phyloP scores from a whole-genome alignment of 1,140 invertebrate species.

The Bombus terrestris region DNA sequence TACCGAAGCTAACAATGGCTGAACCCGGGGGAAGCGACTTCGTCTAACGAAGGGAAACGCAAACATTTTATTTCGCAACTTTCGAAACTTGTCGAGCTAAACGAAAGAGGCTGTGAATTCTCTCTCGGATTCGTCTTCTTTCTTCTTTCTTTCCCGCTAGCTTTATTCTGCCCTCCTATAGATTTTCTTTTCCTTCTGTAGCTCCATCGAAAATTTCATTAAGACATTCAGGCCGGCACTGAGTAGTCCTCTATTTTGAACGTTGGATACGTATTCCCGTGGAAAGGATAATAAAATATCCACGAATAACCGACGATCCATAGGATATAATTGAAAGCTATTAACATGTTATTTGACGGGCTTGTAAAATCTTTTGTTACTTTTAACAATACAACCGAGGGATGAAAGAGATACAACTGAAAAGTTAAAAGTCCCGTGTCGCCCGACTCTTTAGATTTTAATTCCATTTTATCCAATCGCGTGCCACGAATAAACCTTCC shows the following conservation, averaged over 20 bases:
- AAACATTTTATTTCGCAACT: conserved; percentile 37
- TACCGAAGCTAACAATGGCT: not conserved
- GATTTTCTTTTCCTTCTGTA: not conserved
- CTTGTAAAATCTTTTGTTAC: not conserved
- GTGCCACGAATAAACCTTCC: conserved; percentile 2
- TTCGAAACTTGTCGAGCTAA: not conserved
- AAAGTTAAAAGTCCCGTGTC: conserved; percentile 33
- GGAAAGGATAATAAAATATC: not conserved
- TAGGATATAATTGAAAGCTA: conserved; percentile 18
- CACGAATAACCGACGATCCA: not conserved
- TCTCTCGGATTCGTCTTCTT: not conserved
- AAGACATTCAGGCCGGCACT: not conserved
- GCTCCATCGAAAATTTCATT: conserved; percentile 11
- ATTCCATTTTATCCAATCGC: conserved; percentile 33
- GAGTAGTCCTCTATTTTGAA: not conserved
- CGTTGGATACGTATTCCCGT: not conserved
- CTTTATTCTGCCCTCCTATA: too few relatives aligned
- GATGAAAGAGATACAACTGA: not conserved
- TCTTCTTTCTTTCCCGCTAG: not conserved
- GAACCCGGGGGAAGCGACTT: not conserved
- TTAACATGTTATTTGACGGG: conserved; percentile 8
- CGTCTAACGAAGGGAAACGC: conserved; percentile 31
- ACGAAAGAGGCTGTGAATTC: not conserved
- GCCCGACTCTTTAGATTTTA: conserved; percentile 25
- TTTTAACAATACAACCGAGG: not conserved